These are phyloP conservation scores for Andricus curvator DNA, from an alignment of 2,888 invertebrate species.

Conservation along the genomic window DNA sequence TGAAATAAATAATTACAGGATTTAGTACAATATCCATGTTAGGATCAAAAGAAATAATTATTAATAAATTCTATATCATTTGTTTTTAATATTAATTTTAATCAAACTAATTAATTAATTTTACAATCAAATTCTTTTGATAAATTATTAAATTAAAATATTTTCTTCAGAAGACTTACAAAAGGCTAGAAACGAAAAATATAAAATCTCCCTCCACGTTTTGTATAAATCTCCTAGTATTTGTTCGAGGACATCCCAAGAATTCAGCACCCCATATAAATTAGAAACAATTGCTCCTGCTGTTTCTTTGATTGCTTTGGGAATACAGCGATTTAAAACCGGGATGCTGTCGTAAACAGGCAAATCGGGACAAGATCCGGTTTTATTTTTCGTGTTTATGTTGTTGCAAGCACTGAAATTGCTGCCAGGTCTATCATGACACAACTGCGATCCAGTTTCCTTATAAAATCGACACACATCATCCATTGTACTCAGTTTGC, in stretches of 20 bases:
- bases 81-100: too few relatives aligned
- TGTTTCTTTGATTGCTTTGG: slow-evolving; percentile 84
- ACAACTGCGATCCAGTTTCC: slow-evolving; percentile 87
- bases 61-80: too few relatives aligned
- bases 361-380: slow-evolving; percentile 81
- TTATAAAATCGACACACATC: slow-evolving; percentile 88
- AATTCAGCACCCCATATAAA: slow-evolving; percentile 90
- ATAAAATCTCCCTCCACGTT: slow-evolving; percentile 92
- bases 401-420: slow-evolving; percentile 73
- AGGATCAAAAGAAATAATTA: too few relatives aligned
- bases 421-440: slow-evolving; percentile 80
- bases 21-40: not conserved
- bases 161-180: slow-evolving; percentile 79
- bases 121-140: too few relatives aligned
- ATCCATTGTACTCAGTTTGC: slow-evolving; percentile 81
- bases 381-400: slow-evolving; percentile 72
- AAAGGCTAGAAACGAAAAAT: slow-evolving; percentile 88
- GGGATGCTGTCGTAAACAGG: slow-evolving; percentile 89
- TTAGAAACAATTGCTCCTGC: slow-evolving; percentile 83
- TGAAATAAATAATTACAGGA: slow-evolving; percentile 72
- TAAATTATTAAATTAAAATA: too few relatives aligned
- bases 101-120: too few relatives aligned
- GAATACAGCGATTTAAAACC: slow-evolving; percentile 93
- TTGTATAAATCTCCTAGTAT: slow-evolving; percentile 92
- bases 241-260: slow-evolving; percentile 93